Conservation (phyloP, 2,113 vertebrate genomes). For the Arenaria interpres region DNA sequence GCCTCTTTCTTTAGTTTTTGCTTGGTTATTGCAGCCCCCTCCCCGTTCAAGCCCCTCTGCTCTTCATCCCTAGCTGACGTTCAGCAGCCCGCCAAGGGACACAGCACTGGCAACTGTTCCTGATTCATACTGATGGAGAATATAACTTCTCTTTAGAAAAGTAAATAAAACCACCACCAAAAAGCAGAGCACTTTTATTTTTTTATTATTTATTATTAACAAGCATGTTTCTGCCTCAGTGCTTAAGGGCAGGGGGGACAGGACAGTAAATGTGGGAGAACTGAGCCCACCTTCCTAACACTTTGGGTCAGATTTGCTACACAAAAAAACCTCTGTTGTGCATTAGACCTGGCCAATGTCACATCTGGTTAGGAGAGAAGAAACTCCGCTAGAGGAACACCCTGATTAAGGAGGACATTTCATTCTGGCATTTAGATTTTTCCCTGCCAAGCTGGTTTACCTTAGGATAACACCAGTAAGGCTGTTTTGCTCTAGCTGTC, state of each 20-base stretch:
- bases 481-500: not conserved
- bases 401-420: not conserved
- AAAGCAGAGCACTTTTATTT: not conserved
- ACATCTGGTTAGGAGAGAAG: not conserved
- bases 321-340: not conserved
- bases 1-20: not conserved
- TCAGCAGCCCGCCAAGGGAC: not conserved
- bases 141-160: conserved; percentile 9
- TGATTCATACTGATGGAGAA: conserved; percentile 6
- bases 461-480: not conserved
- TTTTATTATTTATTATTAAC: not conserved
- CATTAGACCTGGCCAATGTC: not conserved
- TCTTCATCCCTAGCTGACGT: not conserved
- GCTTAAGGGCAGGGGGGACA: not conserved
- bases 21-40: not conserved
- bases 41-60: not conserved
- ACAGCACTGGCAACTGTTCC: not conserved
- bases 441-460: not conserved
- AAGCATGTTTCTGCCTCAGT: not conserved
- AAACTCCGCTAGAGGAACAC: not conserved
- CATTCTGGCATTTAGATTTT: not conserved
- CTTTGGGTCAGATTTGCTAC: not conserved
- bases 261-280: not conserved
- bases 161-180: conserved; percentile 23
- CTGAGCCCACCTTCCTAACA: not conserved